Evolutionary conservation across 2,797 vertebrate genomes (phyloP), one percentile per base, ranked within the genome.

Genomic region (Jordanella pulchra): DNA sequence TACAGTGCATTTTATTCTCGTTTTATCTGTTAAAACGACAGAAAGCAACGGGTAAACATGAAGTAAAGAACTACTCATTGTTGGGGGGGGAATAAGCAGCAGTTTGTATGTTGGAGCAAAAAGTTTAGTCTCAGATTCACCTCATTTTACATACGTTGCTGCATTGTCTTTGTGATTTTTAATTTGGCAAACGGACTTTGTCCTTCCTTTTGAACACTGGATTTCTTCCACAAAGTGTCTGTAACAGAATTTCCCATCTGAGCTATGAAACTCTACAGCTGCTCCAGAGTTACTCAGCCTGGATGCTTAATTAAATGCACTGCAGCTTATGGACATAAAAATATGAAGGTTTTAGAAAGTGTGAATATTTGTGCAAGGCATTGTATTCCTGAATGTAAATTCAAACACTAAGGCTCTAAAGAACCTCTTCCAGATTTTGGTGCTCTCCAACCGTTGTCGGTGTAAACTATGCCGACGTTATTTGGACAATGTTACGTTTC

Each of bases 401-500:
- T 58, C 77, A 69, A 32, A 32, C 18, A 60, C 21, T 11, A 11
- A 51, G 50, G 50, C 50, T 23, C 48, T 12, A 35, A 35, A 21
- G 21, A 35, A 58, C 1, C 44, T 45, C 13, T 0, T 45, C 4
- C 35, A 45, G 44, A 45, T 45, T 45, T n/a, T 14, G 13, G 44
- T 9, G 44, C 13, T 45, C 44, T 10, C 44, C 12, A 45, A 45
- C 10, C 10, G 10, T 45, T 45, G 44, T 45, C 44, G 10, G 44
- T 45, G 13, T 45, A 35, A 15, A 67, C 66, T 67, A 23, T 67
- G 54, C 66, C 78, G 68, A 58, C 12, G 71, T 74, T 78, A 66
- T 76, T 73, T 76, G 45, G 61, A 71, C 67, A 80, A 56, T 79
- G 87, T 73, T 77, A 45, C 35, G 4, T 35, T 35, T 35, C 35